Base-by-base conservation (phyloP, 2,113 vertebrate species). In the Cinclus mexicanus region DNA sequence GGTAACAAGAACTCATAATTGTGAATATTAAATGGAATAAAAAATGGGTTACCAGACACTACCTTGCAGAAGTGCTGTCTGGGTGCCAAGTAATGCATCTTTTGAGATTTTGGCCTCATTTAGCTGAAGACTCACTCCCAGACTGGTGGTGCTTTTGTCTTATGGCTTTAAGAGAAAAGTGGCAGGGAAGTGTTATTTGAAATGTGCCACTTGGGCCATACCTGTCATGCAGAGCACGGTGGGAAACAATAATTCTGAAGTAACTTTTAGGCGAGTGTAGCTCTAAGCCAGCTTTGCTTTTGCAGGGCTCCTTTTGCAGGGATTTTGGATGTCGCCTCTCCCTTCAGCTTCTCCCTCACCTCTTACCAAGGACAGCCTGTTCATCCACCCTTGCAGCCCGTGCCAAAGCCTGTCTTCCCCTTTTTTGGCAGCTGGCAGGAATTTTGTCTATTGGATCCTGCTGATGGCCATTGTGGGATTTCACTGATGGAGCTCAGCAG, bases 331-430 rank as follows among this genome's bases (percentile, higher is more conserved):
- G 22, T 68, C 2, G 1, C 35, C 19, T 67, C 28, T 71, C 78
- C 46, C 14, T 81, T 56, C 20, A 52, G 52, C 67, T 65, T 69
- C 33, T 60, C 17, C 29, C 21, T 39, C 23, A 6, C 20, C 55
- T 69, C 35, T 2, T 6, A 9, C 11, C 47, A 53, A 24, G 52
- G 18, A 15, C 11, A 68, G 13, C 16, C 33, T 0, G 2, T 75
- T 74, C 76, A 60, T 29, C 26, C 2, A 1, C 2, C 1, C 20
- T 25, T 22, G 29, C 68, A 70, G 37, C 25, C 26, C 7, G 0
- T 31, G 35, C 23, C 71, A 47, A 15, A 53, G 11, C 9, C 44
- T 64, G 24, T 18, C 44, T 77, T 42, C n/a, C 17, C 20, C 26
- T 65, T 65, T 31, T n/a, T 46, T 55, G 65, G 16, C 28, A 69